Evolutionary conservation across 2,113 vertebrate species (phyloP).

Genomic region (Peromyscus polionotus): DNA sequence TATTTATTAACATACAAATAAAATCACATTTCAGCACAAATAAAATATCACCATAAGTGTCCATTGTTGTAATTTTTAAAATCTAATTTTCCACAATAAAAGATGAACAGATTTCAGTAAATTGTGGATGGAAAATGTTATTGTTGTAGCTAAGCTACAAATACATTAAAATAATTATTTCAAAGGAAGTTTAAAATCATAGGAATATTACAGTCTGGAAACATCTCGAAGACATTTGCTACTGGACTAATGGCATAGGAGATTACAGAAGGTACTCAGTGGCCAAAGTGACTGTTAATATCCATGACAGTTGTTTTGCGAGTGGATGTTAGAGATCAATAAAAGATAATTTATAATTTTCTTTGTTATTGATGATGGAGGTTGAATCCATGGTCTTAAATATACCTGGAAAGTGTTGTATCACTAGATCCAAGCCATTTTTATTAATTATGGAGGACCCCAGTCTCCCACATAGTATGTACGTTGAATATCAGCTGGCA

Average conservation of each 20-base stretch:
- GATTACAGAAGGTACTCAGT: neutral
- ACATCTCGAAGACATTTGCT: neutral
- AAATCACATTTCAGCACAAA: too few species aligned
- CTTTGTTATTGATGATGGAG: neutral
- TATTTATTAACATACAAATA: too few species aligned
- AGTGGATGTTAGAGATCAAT: neutral
- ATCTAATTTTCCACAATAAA: neutral
- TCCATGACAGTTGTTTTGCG: neutral
- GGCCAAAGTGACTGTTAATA: neutral
- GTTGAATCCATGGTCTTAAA: neutral
- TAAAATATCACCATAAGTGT: neutral
- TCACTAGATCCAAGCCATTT: neutral
- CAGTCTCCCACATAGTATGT: neutral
- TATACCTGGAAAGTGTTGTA: neutral
- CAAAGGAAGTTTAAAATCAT: neutral
- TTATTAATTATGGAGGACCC: neutral
- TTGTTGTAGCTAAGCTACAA: neutral
- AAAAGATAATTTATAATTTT: neutral
- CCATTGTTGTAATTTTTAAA: neutral
- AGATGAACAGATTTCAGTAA: constrained; percentile 1
- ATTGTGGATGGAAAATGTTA: neutral
- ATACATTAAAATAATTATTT: neutral
- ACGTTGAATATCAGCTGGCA: neutral
- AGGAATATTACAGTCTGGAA: neutral
- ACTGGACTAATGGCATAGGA: neutral